Base-by-base conservation (phyloP, 1,140 invertebrate genomes). In the Amyelois transitella region DNA sequence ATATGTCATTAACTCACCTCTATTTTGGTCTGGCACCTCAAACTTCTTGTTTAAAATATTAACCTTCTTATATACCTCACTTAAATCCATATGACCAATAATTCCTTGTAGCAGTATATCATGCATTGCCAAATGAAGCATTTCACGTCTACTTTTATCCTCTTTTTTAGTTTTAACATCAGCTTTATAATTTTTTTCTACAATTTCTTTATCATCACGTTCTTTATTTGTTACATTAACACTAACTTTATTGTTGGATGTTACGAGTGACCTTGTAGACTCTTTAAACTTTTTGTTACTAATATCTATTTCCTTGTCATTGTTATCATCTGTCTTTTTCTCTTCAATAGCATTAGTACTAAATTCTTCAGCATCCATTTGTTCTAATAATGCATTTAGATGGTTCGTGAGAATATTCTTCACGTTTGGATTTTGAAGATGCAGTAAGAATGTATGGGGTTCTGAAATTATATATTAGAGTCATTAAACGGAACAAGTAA, bases 61-160 rank as follows among this genome's bases (percentile, higher is more conserved):
- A 2, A 81, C 51, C 53, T 68, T 74, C 24, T 72, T 72, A 48
- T 70, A 75, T 7, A 81, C 70, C 5, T 81, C 69, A 53, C 70
- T 69, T 14, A 77, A 53, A 53, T 84, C 77, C 64, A 71, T 66
- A 53, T 76, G 69, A 1, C 59, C 62, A 20, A 69, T 63, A 5
- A 81, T 70, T 10, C 72, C 77, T 69, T 77, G 64, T 12, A 77
- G 22, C 2, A 80, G 56, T 24, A 82, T 70, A 19, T 81, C 76
- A 47, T 80, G 79, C 60, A 80, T 69, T 6, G 70, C 71, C 18
- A 75, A 43, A 60, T 82, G 76, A 44, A 82, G 18, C 22, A 77
- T 71, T 51, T 25, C 12, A 38, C 56, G 51, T 17, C 58, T 49
- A 57, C 28, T 52, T 62, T 14, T 59, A 38, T 32, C 24, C 51